These are phyloP conservation scores for Siphonodentalium dalli DNA, from an alignment of 2,888 invertebrate genomes.

Conservation along the genomic window DNA sequence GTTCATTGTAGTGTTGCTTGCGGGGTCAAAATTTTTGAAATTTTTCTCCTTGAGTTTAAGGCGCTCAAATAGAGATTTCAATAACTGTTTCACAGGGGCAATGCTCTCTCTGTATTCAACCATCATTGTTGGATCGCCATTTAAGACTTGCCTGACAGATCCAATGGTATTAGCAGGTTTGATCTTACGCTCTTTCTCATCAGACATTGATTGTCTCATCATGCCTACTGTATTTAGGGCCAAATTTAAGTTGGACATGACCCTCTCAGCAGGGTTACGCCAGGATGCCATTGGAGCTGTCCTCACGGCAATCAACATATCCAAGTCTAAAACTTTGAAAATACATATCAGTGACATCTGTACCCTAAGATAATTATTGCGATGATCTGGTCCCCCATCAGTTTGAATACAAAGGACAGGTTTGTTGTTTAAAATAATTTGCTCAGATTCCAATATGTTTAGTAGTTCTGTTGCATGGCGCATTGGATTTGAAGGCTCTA, in stretches of 20 bases:
- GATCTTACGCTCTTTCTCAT: slow-evolving; percentile 13
- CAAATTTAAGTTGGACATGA: slow-evolving; percentile 21
- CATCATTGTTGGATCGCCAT: neutral
- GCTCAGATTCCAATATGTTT: slow-evolving; percentile 1
- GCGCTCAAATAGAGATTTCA: too few species aligned
- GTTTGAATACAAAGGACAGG: slow-evolving; percentile 16
- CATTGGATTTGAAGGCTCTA: slow-evolving; percentile 29
- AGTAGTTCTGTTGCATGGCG: slow-evolving; percentile 25
- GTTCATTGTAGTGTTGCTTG: too few species aligned
- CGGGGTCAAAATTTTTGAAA: too few species aligned
- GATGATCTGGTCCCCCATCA: slow-evolving; percentile 28
- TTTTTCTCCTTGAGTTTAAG: too few species aligned
- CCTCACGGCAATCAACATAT: slow-evolving; percentile 19
- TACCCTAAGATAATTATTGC: slow-evolving; percentile 20
- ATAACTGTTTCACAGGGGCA: slow-evolving; percentile 21
- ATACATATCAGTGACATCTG: slow-evolving; percentile 15
- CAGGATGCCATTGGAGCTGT: slow-evolving; percentile 19
- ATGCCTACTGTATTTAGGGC: slow-evolving; percentile 20
- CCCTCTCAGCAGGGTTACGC: slow-evolving; percentile 23
- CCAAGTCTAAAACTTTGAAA: slow-evolving; percentile 13
- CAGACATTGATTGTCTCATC: slow-evolving; percentile 13
- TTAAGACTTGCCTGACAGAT: slow-evolving; percentile 1
- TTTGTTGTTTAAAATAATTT: slow-evolving; percentile 1
- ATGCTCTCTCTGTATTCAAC: slow-evolving; percentile 16
- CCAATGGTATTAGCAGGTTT: neutral